phyloP scores from a whole-genome alignment of 2,113 vertebrate genomes.

The Gavialis gangeticus region DNA sequence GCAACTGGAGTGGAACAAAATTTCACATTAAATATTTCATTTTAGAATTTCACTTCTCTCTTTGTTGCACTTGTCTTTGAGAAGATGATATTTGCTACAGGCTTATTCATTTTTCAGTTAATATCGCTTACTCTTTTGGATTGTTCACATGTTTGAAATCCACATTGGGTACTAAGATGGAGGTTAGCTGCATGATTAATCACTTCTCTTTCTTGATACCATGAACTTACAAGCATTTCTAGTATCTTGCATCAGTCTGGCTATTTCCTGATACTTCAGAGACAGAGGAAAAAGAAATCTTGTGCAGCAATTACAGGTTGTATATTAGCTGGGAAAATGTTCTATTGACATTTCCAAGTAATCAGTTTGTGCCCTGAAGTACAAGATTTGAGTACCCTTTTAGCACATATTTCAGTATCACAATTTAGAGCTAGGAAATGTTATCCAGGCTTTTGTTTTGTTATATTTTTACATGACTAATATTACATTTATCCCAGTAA shows the following conservation, averaged over 20 bases:
- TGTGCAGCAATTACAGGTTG: neutral
- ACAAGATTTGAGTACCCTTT: neutral
- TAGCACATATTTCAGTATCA: neutral
- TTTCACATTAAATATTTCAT: neutral
- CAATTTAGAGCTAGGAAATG: neutral
- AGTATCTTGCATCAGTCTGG: neutral
- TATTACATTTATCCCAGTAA: neutral
- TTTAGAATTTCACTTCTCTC: neutral
- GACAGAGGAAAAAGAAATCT: neutral
- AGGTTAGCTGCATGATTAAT: neutral
- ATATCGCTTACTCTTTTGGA: rapidly evolving
- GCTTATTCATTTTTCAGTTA: neutral
- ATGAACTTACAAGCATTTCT: neutral
- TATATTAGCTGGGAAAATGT: neutral
- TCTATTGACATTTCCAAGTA: neutral
- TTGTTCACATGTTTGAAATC: neutral
- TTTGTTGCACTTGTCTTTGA: neutral
- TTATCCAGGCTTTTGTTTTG: neutral
- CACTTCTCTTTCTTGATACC: neutral
- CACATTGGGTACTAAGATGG: neutral
- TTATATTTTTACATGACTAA: neutral
- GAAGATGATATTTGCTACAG: neutral
- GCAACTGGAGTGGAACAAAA: neutral
- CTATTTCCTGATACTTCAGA: neutral
- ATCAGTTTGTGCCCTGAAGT: neutral